Base-by-base conservation (phyloP, 2,888 invertebrate species). In the Apamea anceps region DNA sequence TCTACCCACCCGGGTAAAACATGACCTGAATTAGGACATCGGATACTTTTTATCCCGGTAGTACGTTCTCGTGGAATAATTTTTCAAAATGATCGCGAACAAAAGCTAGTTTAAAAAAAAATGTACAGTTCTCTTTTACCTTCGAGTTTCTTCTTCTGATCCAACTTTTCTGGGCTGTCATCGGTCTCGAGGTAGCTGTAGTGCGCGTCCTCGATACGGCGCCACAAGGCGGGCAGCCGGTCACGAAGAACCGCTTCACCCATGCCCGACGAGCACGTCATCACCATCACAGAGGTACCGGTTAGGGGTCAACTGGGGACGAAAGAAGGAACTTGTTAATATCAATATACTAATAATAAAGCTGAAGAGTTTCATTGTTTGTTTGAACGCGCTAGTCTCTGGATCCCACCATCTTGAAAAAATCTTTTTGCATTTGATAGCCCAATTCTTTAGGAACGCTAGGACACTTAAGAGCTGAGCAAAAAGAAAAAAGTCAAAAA, bases 171-270 rank as follows among this genome's bases (percentile, higher is more conserved):
- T 25, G 98, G 98, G 92, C 98, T 98, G 91, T 98, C 98, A 90
- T 99, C 98, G 45, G 98, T 98, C 92, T 98, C 98, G 81, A 99
- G 96, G 95, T 98, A 99, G 88, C 97, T 98, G 95, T 98, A 98
- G 96, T 99, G 99, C 75, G 98, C 97, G 87, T 97, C 97, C 91
- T 98, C 97, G 91, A 99, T 98, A 92, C 98, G 98, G 85, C 97
- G 97, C 97, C 98, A 98, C 88, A 99, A 95, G 90, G 98, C 98
- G 84, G 97, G 97, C 92, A 98, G 95, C 92, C 97, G 97, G 91
- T 98, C 98, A 86, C 97, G 96, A 86, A 97, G 91, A 92, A 95
- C 96, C 92, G 96, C 97, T 90, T 97, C 97, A 89, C 97, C 95
- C 95, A 95, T 95, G 83, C 94, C 95, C 80, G 91, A 95, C 80